A percentile compares a stretch with the other conserved stretches of the same genome.
These are phyloP conservation scores for Xenentodon cancila DNA, from an alignment of 2,797 vertebrate species.

Conservation along the genomic window DNA sequence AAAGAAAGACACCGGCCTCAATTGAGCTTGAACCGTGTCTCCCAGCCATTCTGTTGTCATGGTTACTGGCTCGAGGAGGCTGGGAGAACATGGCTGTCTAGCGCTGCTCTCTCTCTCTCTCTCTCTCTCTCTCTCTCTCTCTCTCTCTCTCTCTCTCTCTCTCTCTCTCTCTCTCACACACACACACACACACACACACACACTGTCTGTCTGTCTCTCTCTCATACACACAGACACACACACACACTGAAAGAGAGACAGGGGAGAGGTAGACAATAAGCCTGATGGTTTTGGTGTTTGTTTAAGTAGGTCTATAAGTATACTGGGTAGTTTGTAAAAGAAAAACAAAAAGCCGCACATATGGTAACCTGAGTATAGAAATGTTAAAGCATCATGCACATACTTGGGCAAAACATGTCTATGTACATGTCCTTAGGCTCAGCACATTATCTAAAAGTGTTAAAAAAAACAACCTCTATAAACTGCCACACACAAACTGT, in stretches of 20 bases:
- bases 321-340: no score
- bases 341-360: no score
- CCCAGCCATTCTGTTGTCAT: slow-evolving; percentile 98
- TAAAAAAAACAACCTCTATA: no score
- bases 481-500: no score
- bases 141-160: slow-evolving; percentile 2
- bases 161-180: background rate
- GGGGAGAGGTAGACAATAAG: slow-evolving; percentile 28
- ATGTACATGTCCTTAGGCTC: no score
- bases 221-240: slow-evolving; percentile 17
- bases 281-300: slow-evolving; percentile 46
- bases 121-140: slow-evolving; percentile 23
- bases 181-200: background rate
- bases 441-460: no score
- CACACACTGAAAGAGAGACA: slow-evolving; percentile 2
- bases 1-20: slow-evolving; percentile 86
- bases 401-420: background rate
- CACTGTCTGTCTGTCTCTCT: no score
- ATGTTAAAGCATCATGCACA: no score
- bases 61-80: slow-evolving; percentile 94
- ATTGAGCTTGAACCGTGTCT: slow-evolving; percentile 87
- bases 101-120: slow-evolving; percentile 41
- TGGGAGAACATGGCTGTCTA: slow-evolving; percentile 90
- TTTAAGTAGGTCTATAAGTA: slow-evolving; percentile 21
- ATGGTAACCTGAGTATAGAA: no score